Evolutionary conservation across 1,140 invertebrate species (phyloP).

Genomic region (Tetramorium simillimum): DNA sequence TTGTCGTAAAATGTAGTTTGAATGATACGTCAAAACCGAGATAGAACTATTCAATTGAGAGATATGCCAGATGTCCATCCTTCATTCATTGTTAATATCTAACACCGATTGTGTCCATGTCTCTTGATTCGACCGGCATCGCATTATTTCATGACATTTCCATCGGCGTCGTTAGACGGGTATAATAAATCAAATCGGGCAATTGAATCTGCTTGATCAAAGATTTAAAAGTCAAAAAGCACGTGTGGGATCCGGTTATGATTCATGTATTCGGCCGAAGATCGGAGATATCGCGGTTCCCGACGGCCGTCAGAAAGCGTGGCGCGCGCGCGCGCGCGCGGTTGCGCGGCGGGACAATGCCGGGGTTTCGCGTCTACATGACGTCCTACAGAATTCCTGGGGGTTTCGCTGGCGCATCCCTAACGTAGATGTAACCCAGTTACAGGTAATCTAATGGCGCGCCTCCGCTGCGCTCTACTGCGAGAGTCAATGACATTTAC

Average conservation of each 20-base stretch:
- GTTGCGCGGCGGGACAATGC: constrained; percentile 34
- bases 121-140: constrained; percentile 6
- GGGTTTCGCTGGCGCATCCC: constrained; percentile 17
- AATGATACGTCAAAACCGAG: neutral
- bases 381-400: constrained; percentile 34
- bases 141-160: constrained; percentile 48
- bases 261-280: constrained; percentile 54
- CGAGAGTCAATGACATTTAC: constrained; percentile 50
- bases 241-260: constrained; percentile 47
- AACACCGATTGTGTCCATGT: constrained; percentile 11
- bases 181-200: constrained; percentile 58
- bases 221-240: constrained; percentile 52
- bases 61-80: constrained; percentile 7
- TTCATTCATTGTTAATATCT: constrained; percentile 37
- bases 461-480: neutral
- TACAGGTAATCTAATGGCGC: constrained; percentile 42
- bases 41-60: constrained; percentile 16
- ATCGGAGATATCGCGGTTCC: constrained; percentile 23
- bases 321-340: neutral
- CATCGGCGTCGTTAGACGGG: constrained; percentile 45
- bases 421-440: constrained; percentile 42
- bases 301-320: constrained; percentile 17
- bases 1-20: neutral
- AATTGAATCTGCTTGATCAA: constrained; percentile 39
- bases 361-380: constrained; percentile 27